Conservation (phyloP, 1,140 invertebrate genomes). For the Nylanderia fulva region DNA sequence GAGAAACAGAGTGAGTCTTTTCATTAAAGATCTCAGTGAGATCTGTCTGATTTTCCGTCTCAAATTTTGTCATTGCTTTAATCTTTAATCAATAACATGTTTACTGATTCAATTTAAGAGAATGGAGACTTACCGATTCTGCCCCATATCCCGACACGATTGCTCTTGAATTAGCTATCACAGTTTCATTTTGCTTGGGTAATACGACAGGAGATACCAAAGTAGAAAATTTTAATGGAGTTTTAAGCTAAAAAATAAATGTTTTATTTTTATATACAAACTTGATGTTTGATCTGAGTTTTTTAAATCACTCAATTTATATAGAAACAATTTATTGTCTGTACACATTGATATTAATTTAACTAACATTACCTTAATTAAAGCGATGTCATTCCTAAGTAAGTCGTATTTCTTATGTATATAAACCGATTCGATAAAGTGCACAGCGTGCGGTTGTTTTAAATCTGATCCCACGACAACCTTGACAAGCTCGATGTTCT, state of each 20-base stretch:
- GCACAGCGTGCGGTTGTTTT: not conserved
- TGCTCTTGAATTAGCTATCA: conserved; percentile 37
- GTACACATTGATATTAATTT: not conserved
- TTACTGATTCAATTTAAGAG: too few relatives aligned
- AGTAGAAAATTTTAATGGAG: conserved; percentile 22
- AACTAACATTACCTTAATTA: conserved; percentile 54
- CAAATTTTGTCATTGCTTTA: too few relatives aligned
- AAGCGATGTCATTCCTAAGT: conserved; percentile 70
- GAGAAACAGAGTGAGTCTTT: too few relatives aligned
- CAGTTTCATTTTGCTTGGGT: conserved; percentile 15
- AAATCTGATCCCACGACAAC: conserved; percentile 56
- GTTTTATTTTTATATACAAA: not conserved
- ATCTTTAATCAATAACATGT: too few relatives aligned
- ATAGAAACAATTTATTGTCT: not conserved
- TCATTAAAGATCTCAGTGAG: too few relatives aligned
- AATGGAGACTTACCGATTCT: conserved; percentile 46
- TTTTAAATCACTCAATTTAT: not conserved
- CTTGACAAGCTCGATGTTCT: not conserved
- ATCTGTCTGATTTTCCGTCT: too few relatives aligned
- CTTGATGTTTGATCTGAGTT: not conserved
- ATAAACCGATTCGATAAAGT: conserved; percentile 46
- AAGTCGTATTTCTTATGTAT: conserved; percentile 62
- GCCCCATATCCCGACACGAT: conserved; percentile 72
- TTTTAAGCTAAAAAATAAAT: conserved; percentile 54
- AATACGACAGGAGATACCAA: conserved; percentile 39